A percentile compares a stretch with the other conserved stretches of the same genome.
Conservation (phyloP, 2,797 vertebrate genomes). For the Lagorchestes hirsutus region DNA sequence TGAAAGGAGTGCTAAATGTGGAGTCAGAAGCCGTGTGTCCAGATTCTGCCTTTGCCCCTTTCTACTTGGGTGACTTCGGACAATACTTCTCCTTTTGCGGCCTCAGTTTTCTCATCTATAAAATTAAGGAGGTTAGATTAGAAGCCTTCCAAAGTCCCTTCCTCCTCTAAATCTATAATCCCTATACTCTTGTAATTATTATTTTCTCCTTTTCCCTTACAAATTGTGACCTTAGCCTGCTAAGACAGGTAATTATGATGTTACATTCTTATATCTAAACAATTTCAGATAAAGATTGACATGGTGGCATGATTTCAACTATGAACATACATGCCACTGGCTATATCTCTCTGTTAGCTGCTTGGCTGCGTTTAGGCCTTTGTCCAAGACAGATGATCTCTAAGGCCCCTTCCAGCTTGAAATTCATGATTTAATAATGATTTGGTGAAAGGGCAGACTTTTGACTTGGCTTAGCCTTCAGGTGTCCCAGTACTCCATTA, state of each 20-base stretch:
- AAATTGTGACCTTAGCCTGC: not conserved
- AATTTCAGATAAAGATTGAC: not conserved
- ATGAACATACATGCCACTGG: not conserved
- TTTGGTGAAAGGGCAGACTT: not conserved
- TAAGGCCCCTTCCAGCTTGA: not conserved
- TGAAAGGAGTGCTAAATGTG: not conserved
- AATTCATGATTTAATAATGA: not conserved
- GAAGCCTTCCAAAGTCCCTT: not conserved
- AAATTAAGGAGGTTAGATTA: too few relatives aligned
- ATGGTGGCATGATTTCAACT: not conserved
- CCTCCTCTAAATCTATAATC: not conserved
- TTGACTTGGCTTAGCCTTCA: not conserved
- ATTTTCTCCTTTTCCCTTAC: not conserved
- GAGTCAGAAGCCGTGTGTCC: not conserved
- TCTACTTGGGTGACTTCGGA: too few relatives aligned
- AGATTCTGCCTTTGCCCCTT: too few relatives aligned
- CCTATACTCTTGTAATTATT: not conserved
- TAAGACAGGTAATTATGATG: not conserved
- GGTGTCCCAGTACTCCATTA: not conserved
- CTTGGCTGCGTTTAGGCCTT: not conserved
- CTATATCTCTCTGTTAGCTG: not conserved
- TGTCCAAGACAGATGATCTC: not conserved
- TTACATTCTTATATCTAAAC: not conserved
- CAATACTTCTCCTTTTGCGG: too few relatives aligned
- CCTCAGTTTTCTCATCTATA: too few relatives aligned